A percentile compares a stretch with the other conserved stretches of the same genome.
These are phyloP conservation scores for Pocillopora meandrina DNA, from an alignment of 92 coral and sea anemone genomes.

Conservation along the genomic window DNA sequence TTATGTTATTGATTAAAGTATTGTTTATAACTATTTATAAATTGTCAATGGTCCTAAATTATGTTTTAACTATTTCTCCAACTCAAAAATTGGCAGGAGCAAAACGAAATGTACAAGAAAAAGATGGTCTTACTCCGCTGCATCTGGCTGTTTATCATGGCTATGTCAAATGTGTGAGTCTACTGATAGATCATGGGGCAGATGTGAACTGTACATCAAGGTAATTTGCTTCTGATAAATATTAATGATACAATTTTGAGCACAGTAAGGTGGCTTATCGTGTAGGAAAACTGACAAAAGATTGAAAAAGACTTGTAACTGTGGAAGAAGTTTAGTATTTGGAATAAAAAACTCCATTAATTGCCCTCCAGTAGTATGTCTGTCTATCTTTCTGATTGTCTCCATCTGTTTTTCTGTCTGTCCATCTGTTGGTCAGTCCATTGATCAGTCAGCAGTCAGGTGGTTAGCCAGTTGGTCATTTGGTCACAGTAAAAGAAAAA, in stretches of 20 bases:
- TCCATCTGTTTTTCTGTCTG: background rate
- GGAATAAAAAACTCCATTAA: background rate
- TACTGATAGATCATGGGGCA: constrained; percentile 84
- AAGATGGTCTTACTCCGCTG: constrained; percentile 89
- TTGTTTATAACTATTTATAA: too few relatives aligned
- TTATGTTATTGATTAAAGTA: too few relatives aligned
- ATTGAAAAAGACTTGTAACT: too few relatives aligned
- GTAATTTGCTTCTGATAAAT: constrained; percentile 27
- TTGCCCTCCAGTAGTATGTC: background rate
- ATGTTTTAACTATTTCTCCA: too few relatives aligned
- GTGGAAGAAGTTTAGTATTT: too few relatives aligned
- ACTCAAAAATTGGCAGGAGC: constrained; percentile 53
- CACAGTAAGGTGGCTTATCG: background rate
- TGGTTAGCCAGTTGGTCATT: background rate
- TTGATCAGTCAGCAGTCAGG: background rate
- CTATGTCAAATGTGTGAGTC: constrained; percentile 76
- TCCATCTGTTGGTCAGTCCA: background rate
- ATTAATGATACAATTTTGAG: background rate
- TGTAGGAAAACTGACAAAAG: too few relatives aligned
- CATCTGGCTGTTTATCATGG: constrained; percentile 98
- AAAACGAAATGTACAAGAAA: constrained; percentile 78
- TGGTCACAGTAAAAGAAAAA: too few relatives aligned
- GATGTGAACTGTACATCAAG: constrained; percentile 96
- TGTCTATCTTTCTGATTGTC: background rate
- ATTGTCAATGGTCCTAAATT: too few relatives aligned